Conservation (phyloP, 1,140 invertebrate species). For the Muscidifurax raptorellus region DNA sequence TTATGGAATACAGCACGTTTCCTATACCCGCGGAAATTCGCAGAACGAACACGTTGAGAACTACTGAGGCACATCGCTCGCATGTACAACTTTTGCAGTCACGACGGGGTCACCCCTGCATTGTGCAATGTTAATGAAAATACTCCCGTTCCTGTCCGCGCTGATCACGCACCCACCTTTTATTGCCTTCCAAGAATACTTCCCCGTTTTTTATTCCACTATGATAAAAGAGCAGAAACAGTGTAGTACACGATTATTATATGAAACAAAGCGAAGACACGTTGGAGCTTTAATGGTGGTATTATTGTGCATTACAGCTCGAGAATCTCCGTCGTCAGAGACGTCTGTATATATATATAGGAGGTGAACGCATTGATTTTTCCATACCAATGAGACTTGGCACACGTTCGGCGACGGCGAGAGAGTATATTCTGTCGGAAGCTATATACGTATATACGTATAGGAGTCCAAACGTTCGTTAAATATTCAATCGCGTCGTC, state of each 20-base stretch:
- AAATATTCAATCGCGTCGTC: constrained; percentile 28
- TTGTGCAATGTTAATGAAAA: no score
- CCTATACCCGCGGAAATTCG: no score
- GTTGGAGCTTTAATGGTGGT: no score
- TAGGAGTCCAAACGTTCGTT: neutral
- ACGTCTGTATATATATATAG: neutral
- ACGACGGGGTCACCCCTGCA: neutral
- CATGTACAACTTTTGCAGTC: neutral
- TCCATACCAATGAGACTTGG: constrained; percentile 27
- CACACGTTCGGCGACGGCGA: neutral
- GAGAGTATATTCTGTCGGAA: constrained; percentile 8
- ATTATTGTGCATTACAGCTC: no score
- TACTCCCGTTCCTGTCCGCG: neutral
- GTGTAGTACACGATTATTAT: neutral
- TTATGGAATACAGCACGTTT: no score
- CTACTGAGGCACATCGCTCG: neutral
- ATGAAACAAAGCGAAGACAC: no score
- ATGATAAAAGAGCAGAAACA: no score
- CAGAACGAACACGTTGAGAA: neutral
- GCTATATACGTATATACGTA: no score
- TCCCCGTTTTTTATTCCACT: neutral
- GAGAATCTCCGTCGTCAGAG: no score
- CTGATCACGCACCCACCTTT: neutral
- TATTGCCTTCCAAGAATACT: neutral
- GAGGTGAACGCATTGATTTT: constrained; percentile 40